Base-by-base conservation (phyloP, 2,797 vertebrate species). In the Coendou prehensilis region DNA sequence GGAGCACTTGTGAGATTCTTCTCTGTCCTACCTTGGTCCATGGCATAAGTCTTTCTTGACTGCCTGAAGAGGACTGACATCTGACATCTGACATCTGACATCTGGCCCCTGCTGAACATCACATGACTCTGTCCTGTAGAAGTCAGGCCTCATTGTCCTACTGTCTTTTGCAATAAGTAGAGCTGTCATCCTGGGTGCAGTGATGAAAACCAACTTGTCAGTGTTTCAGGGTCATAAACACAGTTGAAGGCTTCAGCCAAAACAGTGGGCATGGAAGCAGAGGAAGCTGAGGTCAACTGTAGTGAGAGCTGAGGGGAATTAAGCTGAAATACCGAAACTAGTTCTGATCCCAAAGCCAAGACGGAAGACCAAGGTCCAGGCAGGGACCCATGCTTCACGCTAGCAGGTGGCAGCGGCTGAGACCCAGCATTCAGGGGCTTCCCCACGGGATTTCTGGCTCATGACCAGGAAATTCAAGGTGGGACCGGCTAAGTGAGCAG, bases 1-100 rank as follows among this genome's bases (percentile, higher is more conserved):
- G 61, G 37, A 61, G 45, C 4, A 30, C 64, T 22, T 90, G 88
- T 96, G 94, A 97, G 61, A 86, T n/a, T 78, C 91, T 95, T 76
- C 97, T 96, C 92, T 91, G 84, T 95, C 96, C 91, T 91, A 81
- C 97, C 91, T 81, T 64, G 20, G 94, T 86, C 96, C 97, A 85
- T 92, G 94, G 95, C 69, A 81, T 86, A 96, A 98, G 97, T 45
- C 96, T 91, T 92, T 97, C 95, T 86, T 87, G 56, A 91, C 82
- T 98, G 96, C 97, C 97, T 96, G 94, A 97, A 96, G 95, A 69
- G 80, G 81, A 81, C 30, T 1, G 87, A 75, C 23, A 50, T n/a
- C 64, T 73, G 30, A 67, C 52, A 78, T 89, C 59, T 95, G 98
- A 97, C 95, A 63, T 30, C 30, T 1, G 87, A 75, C 11, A 76